Conservation (phyloP, 1,140 invertebrate genomes). For the Drosophila baimaii region DNA sequence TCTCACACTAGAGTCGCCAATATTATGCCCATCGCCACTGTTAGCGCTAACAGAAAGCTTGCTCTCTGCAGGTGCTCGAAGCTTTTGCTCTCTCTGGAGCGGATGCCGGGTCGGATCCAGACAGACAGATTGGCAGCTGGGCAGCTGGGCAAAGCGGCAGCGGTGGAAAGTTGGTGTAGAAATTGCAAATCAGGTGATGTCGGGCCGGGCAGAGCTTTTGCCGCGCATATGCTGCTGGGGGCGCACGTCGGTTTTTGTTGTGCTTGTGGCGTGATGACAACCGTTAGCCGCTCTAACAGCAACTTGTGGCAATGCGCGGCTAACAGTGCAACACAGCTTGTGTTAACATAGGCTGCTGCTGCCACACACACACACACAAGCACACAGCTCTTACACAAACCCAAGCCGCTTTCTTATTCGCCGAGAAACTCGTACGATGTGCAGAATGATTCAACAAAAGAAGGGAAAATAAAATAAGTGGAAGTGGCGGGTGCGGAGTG, state of each 20-base stretch:
- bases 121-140: conserved; percentile 25
- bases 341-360: conserved; percentile 44
- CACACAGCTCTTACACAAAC: conserved; percentile 6
- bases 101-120: conserved; percentile 8
- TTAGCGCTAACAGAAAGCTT: conserved; percentile 18
- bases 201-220: conserved; percentile 57
- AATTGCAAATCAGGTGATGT: conserved; percentile 82
- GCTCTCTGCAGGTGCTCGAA: neutral
- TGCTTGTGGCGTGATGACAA: conserved; percentile 57
- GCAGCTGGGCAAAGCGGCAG: conserved; percentile 9
- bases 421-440: conserved; percentile 77
- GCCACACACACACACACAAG: conserved; percentile 25
- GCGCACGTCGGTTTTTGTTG: conserved; percentile 32
- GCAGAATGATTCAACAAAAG: conserved; percentile 69
- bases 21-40: neutral
- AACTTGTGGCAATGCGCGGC: conserved; percentile 40
- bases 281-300: conserved; percentile 20
- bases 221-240: conserved; percentile 31
- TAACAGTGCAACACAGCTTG: conserved; percentile 61
- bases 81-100: conserved; percentile 34
- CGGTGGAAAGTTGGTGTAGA: conserved; percentile 57
- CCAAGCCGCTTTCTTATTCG: conserved; percentile 71
- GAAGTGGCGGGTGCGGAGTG: conserved; percentile 12
- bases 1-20: neutral
- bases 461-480: conserved; percentile 45